These are phyloP conservation scores for Chymomyza costata DNA, from an alignment of 1,140 invertebrate genomes.

Conservation along the genomic window DNA sequence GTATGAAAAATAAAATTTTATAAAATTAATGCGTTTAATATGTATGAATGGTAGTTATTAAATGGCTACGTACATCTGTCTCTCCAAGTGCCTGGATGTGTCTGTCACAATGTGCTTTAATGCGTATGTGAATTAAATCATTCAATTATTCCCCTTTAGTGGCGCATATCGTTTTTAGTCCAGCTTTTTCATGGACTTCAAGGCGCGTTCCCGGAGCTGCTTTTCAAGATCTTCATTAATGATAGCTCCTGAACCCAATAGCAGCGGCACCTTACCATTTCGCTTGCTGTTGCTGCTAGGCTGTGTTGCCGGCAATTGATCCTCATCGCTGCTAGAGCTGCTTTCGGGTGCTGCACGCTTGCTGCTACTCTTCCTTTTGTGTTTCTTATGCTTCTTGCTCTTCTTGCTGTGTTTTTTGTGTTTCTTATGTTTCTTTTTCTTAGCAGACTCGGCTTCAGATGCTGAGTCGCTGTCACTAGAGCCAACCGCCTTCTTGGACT, in stretches of 20 bases:
- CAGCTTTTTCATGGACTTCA: constrained; percentile 80
- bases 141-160: constrained; percentile 10
- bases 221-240: constrained; percentile 89
- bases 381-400: constrained; percentile 81
- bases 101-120: constrained; percentile 4
- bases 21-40: constrained; percentile 48
- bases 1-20: constrained; percentile 65
- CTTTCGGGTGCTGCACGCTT: constrained; percentile 79
- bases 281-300: constrained; percentile 75
- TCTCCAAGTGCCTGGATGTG: constrained; percentile 2
- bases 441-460: constrained; percentile 79
- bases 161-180: constrained; percentile 41
- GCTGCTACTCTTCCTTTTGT: constrained; percentile 77
- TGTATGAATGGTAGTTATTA: constrained; percentile 38
- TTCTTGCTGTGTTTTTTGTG: constrained; percentile 84
- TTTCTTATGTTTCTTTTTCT: constrained; percentile 81
- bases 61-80: constrained; percentile 59
- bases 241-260: constrained; percentile 78
- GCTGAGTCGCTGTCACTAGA: constrained; percentile 79
- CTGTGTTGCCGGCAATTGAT: constrained; percentile 34
- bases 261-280: constrained; percentile 54
- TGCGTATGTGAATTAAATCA: constrained; percentile 6
- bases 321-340: constrained; percentile 79
- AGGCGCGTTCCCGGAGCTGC: constrained; percentile 89
- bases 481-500: constrained; percentile 75